Evolutionary conservation across 2,113 vertebrate genomes (phyloP), one percentile per base, ranked within the genome.

Genomic region (Zosterops japonicus): DNA sequence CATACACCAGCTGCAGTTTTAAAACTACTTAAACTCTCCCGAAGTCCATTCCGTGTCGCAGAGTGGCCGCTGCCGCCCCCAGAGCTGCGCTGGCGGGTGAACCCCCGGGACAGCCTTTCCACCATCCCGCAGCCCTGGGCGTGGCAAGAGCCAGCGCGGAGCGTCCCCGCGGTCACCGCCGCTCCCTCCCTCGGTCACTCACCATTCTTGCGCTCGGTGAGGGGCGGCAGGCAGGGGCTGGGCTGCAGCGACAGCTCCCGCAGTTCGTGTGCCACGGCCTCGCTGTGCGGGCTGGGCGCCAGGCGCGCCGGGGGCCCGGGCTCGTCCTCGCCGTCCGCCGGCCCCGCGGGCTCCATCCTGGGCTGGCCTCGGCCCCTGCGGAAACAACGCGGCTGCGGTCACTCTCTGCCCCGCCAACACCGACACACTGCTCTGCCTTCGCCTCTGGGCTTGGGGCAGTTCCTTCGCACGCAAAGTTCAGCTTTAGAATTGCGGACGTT

Each of bases 141-240:
- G 33, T 3, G 75, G 63, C 22, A 29, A 9, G 14, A 44, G 52
- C 42, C 11, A 31, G n/a, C 5, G 24, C 15, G 56, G 17, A 12
- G 39, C 14, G 47, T 2, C 47, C 12, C 36, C 6, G 20, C 55
- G 12, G 29, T 4, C 35, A 46, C 22, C 47, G 47, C 47, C 80
- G 31, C 19, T 6, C 7, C 55, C 9, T 46, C 46, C 20, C 9
- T 27, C 16, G 8, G 14, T 6, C 64, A 96, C 98, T 99, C 95
- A 99, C 99, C 99, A 31, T 99, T 99, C 97, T 98, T 99, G 91
- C 99, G 98, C 95, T 99, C 99, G 0, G 98, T 99, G 92, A 99
- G 98, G 2, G 99, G 98, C 16, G 98, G 99, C 55, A 99, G 97
- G 82, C 97, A 98, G 94, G 98, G 98, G 36, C 83, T 97, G 93